Conservation (phyloP, 2,113 vertebrate species). For the Ageneiosus marmoratus region DNA sequence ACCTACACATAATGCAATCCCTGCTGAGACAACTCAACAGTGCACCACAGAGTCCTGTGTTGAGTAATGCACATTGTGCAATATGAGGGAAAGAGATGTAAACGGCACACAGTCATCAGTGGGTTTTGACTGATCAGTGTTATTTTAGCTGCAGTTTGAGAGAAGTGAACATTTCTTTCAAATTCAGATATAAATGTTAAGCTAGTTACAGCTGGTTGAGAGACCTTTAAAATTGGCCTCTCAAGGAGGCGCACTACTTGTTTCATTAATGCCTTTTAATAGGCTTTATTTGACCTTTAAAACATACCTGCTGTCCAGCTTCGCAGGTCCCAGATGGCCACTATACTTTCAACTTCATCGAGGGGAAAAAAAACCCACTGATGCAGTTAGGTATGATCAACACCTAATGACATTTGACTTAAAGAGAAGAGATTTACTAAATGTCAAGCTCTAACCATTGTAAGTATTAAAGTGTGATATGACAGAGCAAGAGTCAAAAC, state of each 20-base stretch:
- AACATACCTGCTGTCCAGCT: background rate
- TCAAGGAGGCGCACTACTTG: background rate
- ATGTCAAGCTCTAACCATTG: conserved; percentile 30
- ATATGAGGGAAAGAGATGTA: conserved; percentile 16
- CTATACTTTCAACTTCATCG: background rate
- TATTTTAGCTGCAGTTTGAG: conserved; percentile 39
- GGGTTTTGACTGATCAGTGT: conserved; percentile 53
- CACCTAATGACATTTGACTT: conserved; percentile 2
- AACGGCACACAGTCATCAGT: conserved; percentile 30
- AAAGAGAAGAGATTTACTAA: conserved; percentile 18
- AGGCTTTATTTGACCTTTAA: conserved; percentile 2
- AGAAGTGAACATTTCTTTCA: conserved; percentile 27
- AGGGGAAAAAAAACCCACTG: background rate
- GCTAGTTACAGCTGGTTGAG: conserved; percentile 2
- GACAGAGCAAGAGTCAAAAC: conserved; percentile 32
- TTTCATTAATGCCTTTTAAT: conserved; percentile 21
- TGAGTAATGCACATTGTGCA: conserved; percentile 28
- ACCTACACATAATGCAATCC: conserved; percentile 18
- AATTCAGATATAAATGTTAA: background rate
- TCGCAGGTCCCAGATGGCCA: background rate
- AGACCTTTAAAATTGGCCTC: background rate
- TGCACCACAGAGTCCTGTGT: conserved; percentile 15
- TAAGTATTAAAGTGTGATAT: conserved; percentile 38
- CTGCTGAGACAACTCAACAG: conserved; percentile 16
- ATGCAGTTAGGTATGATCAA: background rate